A percentile compares a stretch with the other conserved stretches of the same genome.
phyloP scores from a whole-genome alignment of 2,797 vertebrate genomes.

The Chiloscyllium punctatum region DNA sequence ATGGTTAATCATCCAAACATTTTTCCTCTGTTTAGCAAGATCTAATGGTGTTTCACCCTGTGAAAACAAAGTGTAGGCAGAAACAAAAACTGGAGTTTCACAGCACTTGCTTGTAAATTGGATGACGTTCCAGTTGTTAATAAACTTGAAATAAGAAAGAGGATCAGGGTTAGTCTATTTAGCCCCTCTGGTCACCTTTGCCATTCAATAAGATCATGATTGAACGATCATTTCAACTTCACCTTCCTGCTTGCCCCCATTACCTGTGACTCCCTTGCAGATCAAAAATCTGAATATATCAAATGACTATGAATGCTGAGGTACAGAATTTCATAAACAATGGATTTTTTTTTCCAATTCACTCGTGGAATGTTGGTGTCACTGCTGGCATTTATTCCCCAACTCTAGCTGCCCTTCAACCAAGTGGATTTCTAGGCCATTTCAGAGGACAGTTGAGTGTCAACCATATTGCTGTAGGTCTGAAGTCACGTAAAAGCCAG shows the following conservation, averaged over 20 bases:
- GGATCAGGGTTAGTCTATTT: not conserved
- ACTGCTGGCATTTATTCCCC: too few relatives aligned
- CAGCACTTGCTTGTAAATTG: not conserved
- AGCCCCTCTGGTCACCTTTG: not conserved
- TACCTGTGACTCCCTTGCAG: not conserved
- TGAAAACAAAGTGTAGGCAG: conserved; percentile 15
- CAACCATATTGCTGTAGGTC: too few relatives aligned
- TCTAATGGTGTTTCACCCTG: conserved; percentile 97
- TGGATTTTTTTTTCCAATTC: too few relatives aligned
- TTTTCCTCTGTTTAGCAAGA: conserved; percentile 96
- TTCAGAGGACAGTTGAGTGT: too few relatives aligned
- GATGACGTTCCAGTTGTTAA: not conserved
- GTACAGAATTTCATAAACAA: not conserved
- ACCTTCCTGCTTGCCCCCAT: not conserved
- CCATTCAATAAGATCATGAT: not conserved
- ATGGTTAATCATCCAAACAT: conserved; percentile 98
- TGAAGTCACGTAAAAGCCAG: too few relatives aligned
- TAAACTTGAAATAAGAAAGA: not conserved
- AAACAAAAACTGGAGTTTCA: not conserved
- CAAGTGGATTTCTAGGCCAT: too few relatives aligned
- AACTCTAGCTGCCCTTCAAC: too few relatives aligned
- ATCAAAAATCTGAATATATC: not conserved
- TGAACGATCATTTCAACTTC: not conserved
- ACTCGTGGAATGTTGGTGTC: too few relatives aligned
- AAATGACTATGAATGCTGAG: not conserved